phyloP scores from a whole-genome alignment of 2,113 vertebrate genomes.

The Callipepla squamata region DNA sequence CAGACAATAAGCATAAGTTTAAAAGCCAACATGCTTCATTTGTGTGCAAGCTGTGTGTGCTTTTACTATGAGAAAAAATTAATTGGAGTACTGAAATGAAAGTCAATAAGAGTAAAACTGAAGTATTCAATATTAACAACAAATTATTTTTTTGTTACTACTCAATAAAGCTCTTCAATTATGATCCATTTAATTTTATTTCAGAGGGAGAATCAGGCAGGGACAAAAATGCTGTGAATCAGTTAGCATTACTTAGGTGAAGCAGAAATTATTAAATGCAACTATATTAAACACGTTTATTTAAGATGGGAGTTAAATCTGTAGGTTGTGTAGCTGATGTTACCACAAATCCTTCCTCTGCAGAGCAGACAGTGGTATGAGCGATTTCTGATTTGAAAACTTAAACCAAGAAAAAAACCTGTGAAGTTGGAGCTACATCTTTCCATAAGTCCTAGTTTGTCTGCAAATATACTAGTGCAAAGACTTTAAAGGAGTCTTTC shows the following conservation, averaged over 20 bases:
- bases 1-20: background rate
- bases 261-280: background rate
- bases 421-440: background rate
- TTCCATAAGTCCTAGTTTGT: constrained; percentile 28
- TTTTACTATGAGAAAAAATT: background rate
- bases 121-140: background rate
- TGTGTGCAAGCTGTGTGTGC: background rate
- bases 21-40: background rate
- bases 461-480: background rate
- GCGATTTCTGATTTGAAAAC: background rate
- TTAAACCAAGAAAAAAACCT: background rate
- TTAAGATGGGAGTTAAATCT: background rate
- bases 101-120: background rate
- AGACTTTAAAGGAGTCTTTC: constrained; percentile 48
- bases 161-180: background rate
- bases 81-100: background rate
- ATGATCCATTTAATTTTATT: background rate
- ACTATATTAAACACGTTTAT: background rate
- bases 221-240: background rate
- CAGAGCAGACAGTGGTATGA: background rate
- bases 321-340: background rate
- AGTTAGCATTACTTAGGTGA: background rate
- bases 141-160: background rate
- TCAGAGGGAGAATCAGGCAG: background rate
- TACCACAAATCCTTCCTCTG: background rate